A percentile compares a stretch with the other conserved stretches of the same genome.
phyloP scores from a whole-genome alignment of 2,113 vertebrate species.

The Thalassoma bifasciatum region DNA sequence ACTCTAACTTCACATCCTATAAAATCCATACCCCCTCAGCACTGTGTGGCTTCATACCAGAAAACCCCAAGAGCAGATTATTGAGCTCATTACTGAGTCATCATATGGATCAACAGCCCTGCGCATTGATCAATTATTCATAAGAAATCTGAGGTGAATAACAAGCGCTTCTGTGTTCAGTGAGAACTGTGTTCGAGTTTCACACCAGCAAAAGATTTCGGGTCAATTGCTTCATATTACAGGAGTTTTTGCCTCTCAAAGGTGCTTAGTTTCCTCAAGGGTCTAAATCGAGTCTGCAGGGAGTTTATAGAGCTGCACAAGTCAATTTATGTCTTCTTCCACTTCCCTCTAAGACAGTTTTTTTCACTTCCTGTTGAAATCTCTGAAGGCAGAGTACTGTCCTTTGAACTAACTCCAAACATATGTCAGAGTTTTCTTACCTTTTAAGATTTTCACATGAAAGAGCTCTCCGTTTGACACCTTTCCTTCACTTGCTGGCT shows the following conservation, averaged over 20 bases:
- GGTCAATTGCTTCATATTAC: constrained; percentile 3
- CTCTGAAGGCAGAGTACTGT: constrained; percentile 18
- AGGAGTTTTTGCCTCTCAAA: constrained; percentile 7
- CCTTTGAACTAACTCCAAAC: constrained; percentile 34
- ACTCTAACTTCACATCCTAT: not conserved
- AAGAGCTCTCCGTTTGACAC: constrained; percentile 20
- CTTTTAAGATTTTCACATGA: constrained; percentile 31
- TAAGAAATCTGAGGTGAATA: constrained; percentile 22
- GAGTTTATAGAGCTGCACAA: constrained; percentile 7
- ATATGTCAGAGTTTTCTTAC: constrained; percentile 32
- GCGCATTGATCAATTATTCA: constrained; percentile 41
- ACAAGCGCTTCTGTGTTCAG: constrained; percentile 10
- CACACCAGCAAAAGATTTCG: constrained; percentile 7
- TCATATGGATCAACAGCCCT: constrained; percentile 31
- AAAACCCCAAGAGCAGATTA: not conserved
- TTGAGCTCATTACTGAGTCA: constrained; percentile 42
- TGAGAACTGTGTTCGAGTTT: not conserved
- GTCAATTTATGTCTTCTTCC: constrained; percentile 25
- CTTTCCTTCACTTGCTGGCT: constrained; percentile 15
- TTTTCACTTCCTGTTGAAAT: constrained; percentile 42
- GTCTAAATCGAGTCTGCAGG: constrained; percentile 2
- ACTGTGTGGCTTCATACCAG: not conserved
- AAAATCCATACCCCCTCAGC: constrained; percentile 1
- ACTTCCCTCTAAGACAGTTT: constrained; percentile 26
- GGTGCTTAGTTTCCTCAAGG: not conserved